These are phyloP conservation scores for Ceyx cyanopectus DNA, from an alignment of 2,113 vertebrate genomes.

Conservation along the genomic window DNA sequence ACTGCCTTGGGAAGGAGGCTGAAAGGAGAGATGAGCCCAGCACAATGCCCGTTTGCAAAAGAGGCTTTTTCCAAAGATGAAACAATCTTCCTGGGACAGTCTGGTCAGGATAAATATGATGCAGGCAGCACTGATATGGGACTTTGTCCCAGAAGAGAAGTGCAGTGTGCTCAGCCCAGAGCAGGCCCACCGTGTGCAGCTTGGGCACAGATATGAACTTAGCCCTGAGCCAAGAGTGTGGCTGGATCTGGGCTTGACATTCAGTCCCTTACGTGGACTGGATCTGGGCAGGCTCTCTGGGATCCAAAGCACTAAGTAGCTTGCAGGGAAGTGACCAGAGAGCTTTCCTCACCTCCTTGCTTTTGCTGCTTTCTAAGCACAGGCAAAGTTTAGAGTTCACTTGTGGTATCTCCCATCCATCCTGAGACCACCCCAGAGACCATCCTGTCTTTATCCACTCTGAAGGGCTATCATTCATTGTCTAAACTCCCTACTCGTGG, in stretches of 20 bases:
- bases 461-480: not conserved
- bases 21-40: slow-evolving; percentile 64
- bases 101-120: not conserved
- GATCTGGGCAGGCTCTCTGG: rapidly evolving
- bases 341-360: not conserved
- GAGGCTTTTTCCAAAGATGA: slow-evolving; percentile 45
- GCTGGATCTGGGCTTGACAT: not conserved
- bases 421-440: not conserved
- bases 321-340: not conserved
- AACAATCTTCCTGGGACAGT: slow-evolving; percentile 35
- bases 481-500: not conserved
- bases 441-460: not conserved
- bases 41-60: slow-evolving; percentile 41
- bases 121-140: rapidly evolving
- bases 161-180: not conserved
- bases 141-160: not conserved
- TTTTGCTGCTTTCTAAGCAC: not conserved
- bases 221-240: rapidly evolving
- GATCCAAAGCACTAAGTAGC: not conserved
- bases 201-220: not conserved
- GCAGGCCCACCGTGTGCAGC: not conserved
- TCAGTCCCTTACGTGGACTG: not conserved
- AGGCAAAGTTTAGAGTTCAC: not conserved
- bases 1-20: slow-evolving; percentile 61
- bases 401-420: rapidly evolving